These are phyloP conservation scores for Ceratina calcarata DNA, from an alignment of 1,140 invertebrate genomes.

Conservation along the genomic window DNA sequence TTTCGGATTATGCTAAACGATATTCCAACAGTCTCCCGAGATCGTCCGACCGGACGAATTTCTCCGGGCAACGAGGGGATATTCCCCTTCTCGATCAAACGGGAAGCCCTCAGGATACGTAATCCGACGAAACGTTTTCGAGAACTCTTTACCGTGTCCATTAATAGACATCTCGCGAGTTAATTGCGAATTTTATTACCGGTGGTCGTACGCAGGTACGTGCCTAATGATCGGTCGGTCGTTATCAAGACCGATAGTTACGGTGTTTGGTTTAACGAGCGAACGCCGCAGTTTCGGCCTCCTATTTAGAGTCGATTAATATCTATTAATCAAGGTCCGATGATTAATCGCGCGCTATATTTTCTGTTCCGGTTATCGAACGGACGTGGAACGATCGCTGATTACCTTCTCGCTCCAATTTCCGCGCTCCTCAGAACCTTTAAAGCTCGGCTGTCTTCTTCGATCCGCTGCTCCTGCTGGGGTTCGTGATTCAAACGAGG, in stretches of 20 bases:
- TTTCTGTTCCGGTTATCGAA: not conserved
- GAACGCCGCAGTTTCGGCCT: conserved; percentile 1
- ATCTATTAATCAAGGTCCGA: conserved; percentile 13
- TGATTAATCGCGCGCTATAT: not conserved
- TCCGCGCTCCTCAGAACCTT: not conserved
- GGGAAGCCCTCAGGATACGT: not conserved
- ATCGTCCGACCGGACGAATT: not conserved
- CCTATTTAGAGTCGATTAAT: conserved; percentile 39
- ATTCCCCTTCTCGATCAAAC: not conserved
- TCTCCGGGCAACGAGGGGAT: not conserved
- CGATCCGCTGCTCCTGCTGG: not conserved
- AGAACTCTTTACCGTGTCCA: conserved; percentile 8
- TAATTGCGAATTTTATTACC: conserved; percentile 37
- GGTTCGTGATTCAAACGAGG: conserved; percentile 2
- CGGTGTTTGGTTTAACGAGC: conserved; percentile 21
- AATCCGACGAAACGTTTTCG: not conserved
- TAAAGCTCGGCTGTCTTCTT: not conserved
- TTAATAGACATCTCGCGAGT: not conserved
- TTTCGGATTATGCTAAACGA: conserved; percentile 37
- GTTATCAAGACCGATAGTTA: conserved; percentile 23
- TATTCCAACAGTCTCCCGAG: not conserved
- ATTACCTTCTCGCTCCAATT: too few species aligned
- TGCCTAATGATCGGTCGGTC: not conserved
- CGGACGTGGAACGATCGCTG: not conserved
- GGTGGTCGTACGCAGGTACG: not conserved